phyloP scores from a whole-genome alignment of 2,113 vertebrate genomes.

The Condylura cristata region DNA sequence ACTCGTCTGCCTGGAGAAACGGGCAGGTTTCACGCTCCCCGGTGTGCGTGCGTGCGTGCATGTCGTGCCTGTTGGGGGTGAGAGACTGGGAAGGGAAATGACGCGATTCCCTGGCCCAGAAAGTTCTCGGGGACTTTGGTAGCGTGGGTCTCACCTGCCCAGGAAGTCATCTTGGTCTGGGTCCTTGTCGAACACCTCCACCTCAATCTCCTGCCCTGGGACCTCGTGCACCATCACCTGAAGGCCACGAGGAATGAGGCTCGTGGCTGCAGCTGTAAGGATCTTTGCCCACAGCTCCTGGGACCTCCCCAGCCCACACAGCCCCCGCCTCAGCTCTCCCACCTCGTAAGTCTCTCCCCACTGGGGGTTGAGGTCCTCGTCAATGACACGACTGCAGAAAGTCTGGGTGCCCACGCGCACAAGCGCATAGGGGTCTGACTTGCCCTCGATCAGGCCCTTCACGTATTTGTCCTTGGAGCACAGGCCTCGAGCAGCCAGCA shows the following conservation, averaged over 20 bases:
- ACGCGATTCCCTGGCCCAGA: not conserved
- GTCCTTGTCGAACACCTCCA: constrained; percentile 97
- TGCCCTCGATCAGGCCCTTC: constrained; percentile 93
- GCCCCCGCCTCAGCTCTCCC: constrained; percentile 37
- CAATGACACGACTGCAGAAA: constrained; percentile 92
- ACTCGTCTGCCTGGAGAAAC: constrained; percentile 8
- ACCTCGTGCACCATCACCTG: constrained; percentile 97
- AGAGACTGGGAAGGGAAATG: not conserved
- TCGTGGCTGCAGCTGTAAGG: not conserved
- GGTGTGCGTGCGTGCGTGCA: rapidly evolving
- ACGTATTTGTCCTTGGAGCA: constrained; percentile 93
- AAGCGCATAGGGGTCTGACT: constrained; percentile 94
- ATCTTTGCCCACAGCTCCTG: not conserved
- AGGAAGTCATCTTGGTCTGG: constrained; percentile 97
- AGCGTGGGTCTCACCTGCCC: constrained; percentile 89
- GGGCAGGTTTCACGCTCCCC: not conserved
- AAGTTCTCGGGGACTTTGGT: not conserved
- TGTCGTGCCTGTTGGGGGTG: rapidly evolving
- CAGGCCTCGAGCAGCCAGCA: constrained; percentile 91
- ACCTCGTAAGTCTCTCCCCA: constrained; percentile 97
- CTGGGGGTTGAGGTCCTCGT: constrained; percentile 92
- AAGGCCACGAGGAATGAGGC: not conserved
- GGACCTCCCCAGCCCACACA: not conserved
- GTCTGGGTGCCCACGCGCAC: constrained; percentile 94
- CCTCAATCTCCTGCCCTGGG: constrained; percentile 96